These are phyloP conservation scores for Drosophila crucigera DNA, from an alignment of 2,888 invertebrate species.

Conservation along the genomic window DNA sequence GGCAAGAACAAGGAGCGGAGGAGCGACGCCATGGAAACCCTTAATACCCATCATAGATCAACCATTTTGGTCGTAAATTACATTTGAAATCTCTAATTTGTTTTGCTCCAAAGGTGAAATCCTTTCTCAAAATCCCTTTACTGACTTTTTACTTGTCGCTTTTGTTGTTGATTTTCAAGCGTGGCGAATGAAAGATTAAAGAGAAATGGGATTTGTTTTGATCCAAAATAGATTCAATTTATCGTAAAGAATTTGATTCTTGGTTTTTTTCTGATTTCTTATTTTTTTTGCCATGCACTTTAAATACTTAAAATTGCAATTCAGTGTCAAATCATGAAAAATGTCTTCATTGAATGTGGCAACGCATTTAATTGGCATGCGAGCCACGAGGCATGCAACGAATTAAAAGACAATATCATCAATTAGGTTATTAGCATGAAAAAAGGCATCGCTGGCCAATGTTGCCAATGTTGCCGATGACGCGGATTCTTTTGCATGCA, in stretches of 20 bases:
- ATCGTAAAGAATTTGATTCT: background rate
- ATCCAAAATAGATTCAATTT: slow-evolving; percentile 18
- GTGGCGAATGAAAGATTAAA: slow-evolving; percentile 39
- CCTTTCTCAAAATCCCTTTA: slow-evolving; percentile 70
- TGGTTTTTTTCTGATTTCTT: background rate
- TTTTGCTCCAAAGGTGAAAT: slow-evolving; percentile 78
- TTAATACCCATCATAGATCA: slow-evolving; percentile 82
- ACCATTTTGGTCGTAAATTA: slow-evolving; percentile 82
- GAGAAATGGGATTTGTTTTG: slow-evolving; percentile 32
- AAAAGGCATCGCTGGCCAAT: slow-evolving; percentile 50
- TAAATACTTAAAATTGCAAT: slow-evolving; percentile 11
- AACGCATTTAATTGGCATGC: slow-evolving; percentile 62
- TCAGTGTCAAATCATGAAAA: slow-evolving; percentile 27
- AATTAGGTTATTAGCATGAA: slow-evolving; percentile 83
- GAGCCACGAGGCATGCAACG: slow-evolving; percentile 75
- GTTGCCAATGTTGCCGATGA: slow-evolving; percentile 9
- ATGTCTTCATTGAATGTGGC: slow-evolving; percentile 39
- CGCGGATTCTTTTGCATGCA: slow-evolving; percentile 48
- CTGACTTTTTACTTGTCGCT: slow-evolving; percentile 43
- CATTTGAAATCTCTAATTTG: slow-evolving; percentile 83
- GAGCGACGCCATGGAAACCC: slow-evolving; percentile 67
- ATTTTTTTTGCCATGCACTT: background rate
- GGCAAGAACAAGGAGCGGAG: slow-evolving; percentile 41
- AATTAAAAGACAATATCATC: slow-evolving; percentile 85
- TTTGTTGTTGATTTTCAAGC: slow-evolving; percentile 44